phyloP scores from a whole-genome alignment of 1,140 invertebrate genomes.

The Ooceraea biroi region DNA sequence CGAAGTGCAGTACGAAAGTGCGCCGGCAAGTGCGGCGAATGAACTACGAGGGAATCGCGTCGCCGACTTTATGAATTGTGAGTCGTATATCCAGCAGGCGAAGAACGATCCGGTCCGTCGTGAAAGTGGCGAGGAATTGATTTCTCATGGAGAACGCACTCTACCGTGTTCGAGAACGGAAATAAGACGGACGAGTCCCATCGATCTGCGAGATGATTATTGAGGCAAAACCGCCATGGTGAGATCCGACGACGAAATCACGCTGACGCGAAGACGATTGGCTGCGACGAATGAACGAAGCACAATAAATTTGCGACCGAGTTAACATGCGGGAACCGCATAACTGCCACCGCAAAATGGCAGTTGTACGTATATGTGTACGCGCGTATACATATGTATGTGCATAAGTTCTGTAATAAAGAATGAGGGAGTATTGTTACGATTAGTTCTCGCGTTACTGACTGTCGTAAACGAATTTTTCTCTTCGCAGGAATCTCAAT shows the following conservation, averaged over 20 bases:
- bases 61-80: constrained; percentile 47
- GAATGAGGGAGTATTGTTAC: constrained; percentile 8
- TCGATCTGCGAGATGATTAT: constrained; percentile 52
- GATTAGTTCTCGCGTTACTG: constrained; percentile 48
- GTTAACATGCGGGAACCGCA: constrained; percentile 25
- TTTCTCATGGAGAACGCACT: constrained; percentile 40
- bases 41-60: constrained; percentile 4
- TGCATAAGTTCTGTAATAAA: constrained; percentile 15
- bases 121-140: constrained; percentile 42
- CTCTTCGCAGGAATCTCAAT: constrained; percentile 47
- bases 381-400: too few relatives aligned
- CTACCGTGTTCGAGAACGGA: constrained; percentile 9
- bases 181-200: constrained; percentile 46
- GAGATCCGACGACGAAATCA: constrained; percentile 31
- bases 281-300: constrained; percentile 17
- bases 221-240: constrained; percentile 41
- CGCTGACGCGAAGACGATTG: constrained; percentile 28
- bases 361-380: too few relatives aligned
- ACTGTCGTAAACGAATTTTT: constrained; percentile 42
- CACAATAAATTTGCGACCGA: constrained; percentile 35
- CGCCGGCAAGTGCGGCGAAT: not conserved
- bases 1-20: not conserved
- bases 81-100: not conserved
- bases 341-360: not conserved
- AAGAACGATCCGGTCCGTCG: not conserved